Conservation (phyloP, 2,888 invertebrate species). For the Drosophila mimetica region DNA sequence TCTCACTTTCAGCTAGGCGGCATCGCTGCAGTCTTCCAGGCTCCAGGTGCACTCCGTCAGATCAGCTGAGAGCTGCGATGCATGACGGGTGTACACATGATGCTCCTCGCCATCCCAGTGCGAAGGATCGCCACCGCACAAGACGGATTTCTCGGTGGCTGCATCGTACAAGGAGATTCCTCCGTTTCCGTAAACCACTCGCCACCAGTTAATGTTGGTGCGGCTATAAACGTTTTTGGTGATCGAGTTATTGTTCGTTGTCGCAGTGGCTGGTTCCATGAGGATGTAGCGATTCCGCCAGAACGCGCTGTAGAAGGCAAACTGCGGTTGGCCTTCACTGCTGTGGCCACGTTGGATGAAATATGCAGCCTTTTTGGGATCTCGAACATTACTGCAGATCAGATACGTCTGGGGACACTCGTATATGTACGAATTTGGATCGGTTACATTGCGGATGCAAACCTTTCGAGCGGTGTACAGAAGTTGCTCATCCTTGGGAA, state of each 20-base stretch:
- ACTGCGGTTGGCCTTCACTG: constrained; percentile 42
- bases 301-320: constrained; percentile 64
- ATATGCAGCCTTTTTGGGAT: constrained; percentile 65
- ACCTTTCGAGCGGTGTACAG: constrained; percentile 64
- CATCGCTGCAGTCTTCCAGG: constrained; percentile 72
- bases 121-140: constrained; percentile 68
- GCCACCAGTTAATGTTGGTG: constrained; percentile 56
- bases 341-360: constrained; percentile 51
- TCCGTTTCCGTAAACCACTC: constrained; percentile 40
- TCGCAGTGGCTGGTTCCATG: constrained; percentile 30
- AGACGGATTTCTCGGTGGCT: constrained; percentile 30
- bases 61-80: constrained; percentile 44
- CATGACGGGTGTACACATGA: constrained; percentile 67
- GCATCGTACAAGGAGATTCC: constrained; percentile 62
- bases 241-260: constrained; percentile 39
- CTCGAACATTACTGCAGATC: constrained; percentile 65
- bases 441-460: constrained; percentile 66
- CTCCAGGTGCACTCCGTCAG: constrained; percentile 68
- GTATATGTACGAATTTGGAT: constrained; percentile 60
- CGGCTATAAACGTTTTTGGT: constrained; percentile 72
- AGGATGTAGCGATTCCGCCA: constrained; percentile 70
- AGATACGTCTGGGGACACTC: constrained; percentile 75
- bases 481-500: constrained; percentile 57
- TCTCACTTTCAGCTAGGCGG: constrained; percentile 17
- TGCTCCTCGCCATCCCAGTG: constrained; percentile 64